Percentiles rank a stretch among this genome's conserved stretches.
Conservation (phyloP, 2,888 invertebrate species). For the Nymphalis urticae region DNA sequence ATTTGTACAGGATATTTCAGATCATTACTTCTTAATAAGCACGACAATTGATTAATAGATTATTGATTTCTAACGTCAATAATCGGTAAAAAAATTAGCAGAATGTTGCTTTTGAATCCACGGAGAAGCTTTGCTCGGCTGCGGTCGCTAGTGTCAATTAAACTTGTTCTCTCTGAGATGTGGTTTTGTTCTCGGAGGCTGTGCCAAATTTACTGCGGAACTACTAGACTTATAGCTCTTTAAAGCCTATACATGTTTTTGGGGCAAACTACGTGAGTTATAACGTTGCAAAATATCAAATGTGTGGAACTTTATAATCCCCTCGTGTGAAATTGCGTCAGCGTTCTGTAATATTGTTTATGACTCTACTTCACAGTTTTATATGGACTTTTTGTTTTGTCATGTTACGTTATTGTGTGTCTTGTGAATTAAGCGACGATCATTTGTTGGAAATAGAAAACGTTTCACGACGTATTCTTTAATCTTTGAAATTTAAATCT, state of each 20-base stretch:
- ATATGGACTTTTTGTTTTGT: constrained; percentile 17
- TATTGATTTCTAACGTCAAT: neutral
- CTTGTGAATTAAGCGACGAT: constrained; percentile 7
- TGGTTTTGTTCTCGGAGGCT: constrained; percentile 40
- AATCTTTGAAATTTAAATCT: neutral
- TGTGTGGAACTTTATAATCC: constrained; percentile 23
- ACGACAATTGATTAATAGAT: neutral
- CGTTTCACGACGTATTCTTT: too few species aligned
- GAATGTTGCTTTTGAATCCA: constrained; percentile 18
- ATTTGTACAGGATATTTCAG: too few species aligned
- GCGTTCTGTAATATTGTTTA: constrained; percentile 23
- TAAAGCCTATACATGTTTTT: constrained; percentile 30
- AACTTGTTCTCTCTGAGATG: constrained; percentile 46
- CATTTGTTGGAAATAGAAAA: neutral
- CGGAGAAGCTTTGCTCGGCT: constrained; percentile 32
- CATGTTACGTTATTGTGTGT: constrained; percentile 11
- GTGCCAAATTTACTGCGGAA: constrained; percentile 46
- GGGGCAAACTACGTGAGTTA: constrained; percentile 31
- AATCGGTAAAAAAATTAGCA: constrained; percentile 12
- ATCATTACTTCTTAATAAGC: too few species aligned
- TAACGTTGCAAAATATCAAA: constrained; percentile 34
- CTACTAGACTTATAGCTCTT: constrained; percentile 40
- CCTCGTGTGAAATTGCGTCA: constrained; percentile 24
- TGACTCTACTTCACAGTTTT: constrained; percentile 19
- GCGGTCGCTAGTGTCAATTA: constrained; percentile 56